Base-by-base conservation (phyloP, 2,797 vertebrate species). In the Melanitta fusca region DNA sequence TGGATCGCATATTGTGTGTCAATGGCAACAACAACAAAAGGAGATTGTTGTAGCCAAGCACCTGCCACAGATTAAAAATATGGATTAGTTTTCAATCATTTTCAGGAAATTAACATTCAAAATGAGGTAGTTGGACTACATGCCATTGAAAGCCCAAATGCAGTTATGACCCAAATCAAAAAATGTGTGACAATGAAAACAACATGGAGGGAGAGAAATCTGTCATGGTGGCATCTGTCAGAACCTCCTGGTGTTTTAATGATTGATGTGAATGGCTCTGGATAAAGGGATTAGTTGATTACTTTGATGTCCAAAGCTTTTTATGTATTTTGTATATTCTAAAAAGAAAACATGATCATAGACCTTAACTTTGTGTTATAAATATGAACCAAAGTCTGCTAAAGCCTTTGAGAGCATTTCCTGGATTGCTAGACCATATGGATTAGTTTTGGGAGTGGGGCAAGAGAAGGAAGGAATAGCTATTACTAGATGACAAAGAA, bases 31-130 rank as follows among this genome's bases (percentile, higher is more conserved):
- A 73, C 74, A 78, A 89, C 75, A 80, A 93, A 74, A 92, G 89
- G 68, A 89, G 60, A 62, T 34, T 49, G 30, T 45, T 5, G 21
- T 5, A 94, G 91, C 82, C 85, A 91, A 92, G 54, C 78, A 95
- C 77, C 91, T 96, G 89, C 71, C 47, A 81, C 49, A 58, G 73
- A 94, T 95, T 95, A 84, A 96, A 97, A 91, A 78, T 69, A 75
- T 34, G n/a, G 56, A 77, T 68, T 80, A 43, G 3, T 57, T 95
- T 93, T 96, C 77, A 84, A 43, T 86, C 94, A 39, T 96, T 96
- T 96, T 96, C 84, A 91, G 88, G 89, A 97, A 96, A 96, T 88
- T 79, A 90, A 68, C 41, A 80, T 89, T 92, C 87, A 80, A 95
- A 97, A 94, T 72, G 64, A 80, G 49, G 10, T 65, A 60, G 70